Evolutionary conservation across 2,888 invertebrate species (phyloP).

Genomic region (Mythimna pallens): DNA sequence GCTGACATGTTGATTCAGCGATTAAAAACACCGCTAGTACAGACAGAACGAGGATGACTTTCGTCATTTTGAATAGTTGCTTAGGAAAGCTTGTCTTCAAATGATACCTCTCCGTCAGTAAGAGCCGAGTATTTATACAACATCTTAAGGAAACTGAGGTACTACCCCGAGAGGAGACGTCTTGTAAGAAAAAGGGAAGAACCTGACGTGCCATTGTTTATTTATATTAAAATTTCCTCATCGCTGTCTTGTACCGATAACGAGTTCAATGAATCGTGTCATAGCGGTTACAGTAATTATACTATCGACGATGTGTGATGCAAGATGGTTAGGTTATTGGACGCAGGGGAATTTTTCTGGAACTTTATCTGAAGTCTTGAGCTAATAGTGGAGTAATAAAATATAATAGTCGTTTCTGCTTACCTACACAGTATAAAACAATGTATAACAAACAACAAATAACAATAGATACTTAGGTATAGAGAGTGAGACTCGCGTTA

Average conservation of each 20-base stretch:
- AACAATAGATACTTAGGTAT: no score
- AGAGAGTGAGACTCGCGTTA: no score
- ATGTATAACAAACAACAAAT: background rate
- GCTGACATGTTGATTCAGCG: constrained; percentile 45
- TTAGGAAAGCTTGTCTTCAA: constrained; percentile 13
- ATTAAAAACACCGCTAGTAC: constrained; percentile 48
- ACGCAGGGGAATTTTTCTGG: constrained; percentile 14
- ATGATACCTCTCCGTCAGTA: constrained; percentile 18
- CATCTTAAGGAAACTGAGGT: constrained; percentile 50
- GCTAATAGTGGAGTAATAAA: constrained; percentile 11
- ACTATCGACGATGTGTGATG: background rate
- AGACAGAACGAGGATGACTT: constrained; percentile 38
- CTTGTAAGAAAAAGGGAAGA: constrained; percentile 40
- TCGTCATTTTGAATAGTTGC: constrained; percentile 36
- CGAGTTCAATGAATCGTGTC: background rate
- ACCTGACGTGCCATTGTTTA: constrained; percentile 34
- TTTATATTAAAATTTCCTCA: constrained; percentile 26
- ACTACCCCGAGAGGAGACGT: constrained; percentile 25
- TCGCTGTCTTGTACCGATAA: constrained; percentile 28
- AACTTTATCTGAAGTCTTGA: background rate
- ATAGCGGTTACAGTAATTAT: background rate
- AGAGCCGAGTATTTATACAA: constrained; percentile 41
- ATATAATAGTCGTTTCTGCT: background rate
- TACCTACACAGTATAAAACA: background rate
- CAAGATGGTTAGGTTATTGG: background rate